Base-by-base conservation (phyloP, 2,113 vertebrate species). In the Barbus barbus region DNA sequence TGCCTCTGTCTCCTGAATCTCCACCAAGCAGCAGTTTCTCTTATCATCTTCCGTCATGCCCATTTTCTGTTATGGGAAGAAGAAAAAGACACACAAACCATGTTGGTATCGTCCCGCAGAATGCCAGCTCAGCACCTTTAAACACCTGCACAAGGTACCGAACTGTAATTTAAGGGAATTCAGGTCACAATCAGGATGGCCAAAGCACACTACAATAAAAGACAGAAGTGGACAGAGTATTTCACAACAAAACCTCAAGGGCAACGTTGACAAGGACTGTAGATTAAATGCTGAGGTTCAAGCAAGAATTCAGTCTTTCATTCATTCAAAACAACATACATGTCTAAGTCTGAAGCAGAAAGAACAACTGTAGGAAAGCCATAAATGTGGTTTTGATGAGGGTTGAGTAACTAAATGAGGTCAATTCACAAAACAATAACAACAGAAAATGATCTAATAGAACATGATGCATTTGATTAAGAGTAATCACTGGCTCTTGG, bases 31-130 rank as follows among this genome's bases (percentile, higher is more conserved):
- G 94, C 98, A 98, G 69, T 95, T 97, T 20, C 98, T 95, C 90
- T 99, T 99, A 94, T 99, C 98, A 0, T 98, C 97, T 91, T 99
- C 98, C 0, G 97, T 97, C 97, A 99, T 99, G 41, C 97, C 97
- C 96, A 97, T 97, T 95, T 98, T 99, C 97, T 99, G 90, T 14
- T 71, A 33, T 12, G 60, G 77, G 63, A 79, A 85, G 14, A 9
- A 38, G 61, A 86, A 84, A 83, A 60, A 78, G 12, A 84, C 51
- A 88, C 11, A 77, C 81, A 86, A 51, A 84, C 51, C 38, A 77
- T 18, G 81, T 79, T 69, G 86, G 60, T 80, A 80, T 61, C 2
- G 24, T 83, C 56, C 41, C 24, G 69, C 5, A 60, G 44, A n/a
- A 69, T 26, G 4, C 46, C 31, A 76, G 74, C 41, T 53, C 46